phyloP scores from a whole-genome alignment of 2,888 invertebrate genomes.

The Ormyrus pomaceus region DNA sequence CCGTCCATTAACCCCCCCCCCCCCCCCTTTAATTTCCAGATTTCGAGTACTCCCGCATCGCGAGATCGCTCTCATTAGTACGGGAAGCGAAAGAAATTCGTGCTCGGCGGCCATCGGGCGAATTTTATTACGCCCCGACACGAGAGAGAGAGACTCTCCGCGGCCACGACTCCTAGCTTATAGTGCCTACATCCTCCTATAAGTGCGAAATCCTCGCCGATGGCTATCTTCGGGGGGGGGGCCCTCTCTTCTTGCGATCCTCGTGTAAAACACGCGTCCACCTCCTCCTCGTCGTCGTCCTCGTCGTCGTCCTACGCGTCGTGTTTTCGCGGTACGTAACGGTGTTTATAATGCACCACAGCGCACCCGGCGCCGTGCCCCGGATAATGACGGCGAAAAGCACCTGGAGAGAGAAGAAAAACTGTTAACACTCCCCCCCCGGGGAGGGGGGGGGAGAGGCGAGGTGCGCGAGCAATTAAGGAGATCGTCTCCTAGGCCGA shows the following conservation, averaged over 20 bases:
- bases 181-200: not conserved
- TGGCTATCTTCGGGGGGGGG: conserved; percentile 19
- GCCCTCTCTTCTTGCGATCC: not conserved
- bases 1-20: no score
- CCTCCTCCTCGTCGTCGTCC: not conserved
- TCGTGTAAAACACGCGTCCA: conserved; percentile 51
- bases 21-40: no score
- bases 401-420: conserved; percentile 15
- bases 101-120: no score
- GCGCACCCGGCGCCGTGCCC: conserved; percentile 30
- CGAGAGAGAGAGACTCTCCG: no score
- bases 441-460: not conserved
- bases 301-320: not conserved
- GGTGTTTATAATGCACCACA: conserved; percentile 47
- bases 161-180: no score
- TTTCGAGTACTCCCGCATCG: no score
- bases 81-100: not conserved
- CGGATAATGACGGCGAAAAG: conserved; percentile 49
- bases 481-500: conserved; percentile 11
- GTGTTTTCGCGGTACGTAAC: conserved; percentile 48
- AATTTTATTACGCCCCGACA: no score
- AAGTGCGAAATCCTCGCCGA: conserved; percentile 51
- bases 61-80: no score
- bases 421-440: conserved; percentile 49
- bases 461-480: conserved; percentile 41